Evolutionary conservation across 2,797 vertebrate species (phyloP), one percentile per base, ranked within the genome.

Genomic region (Mus caroli): DNA sequence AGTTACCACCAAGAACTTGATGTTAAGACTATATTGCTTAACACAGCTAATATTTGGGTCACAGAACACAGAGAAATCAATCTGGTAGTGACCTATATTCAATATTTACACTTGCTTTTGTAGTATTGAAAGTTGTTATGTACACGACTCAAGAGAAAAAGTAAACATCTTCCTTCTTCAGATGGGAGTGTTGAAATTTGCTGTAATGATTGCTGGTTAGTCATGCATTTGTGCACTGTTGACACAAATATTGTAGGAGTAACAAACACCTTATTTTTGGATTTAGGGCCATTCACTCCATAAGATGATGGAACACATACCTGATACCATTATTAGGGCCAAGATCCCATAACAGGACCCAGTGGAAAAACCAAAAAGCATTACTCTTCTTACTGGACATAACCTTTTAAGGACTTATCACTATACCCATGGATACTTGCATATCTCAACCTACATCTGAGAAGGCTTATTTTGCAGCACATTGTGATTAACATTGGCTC

Each of bases 101-200:
- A 19, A 1, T 28, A 10, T 60, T 24, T 8, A 43, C 20, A 11
- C 8, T 62, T 17, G 0, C 26, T 12, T 43, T 58, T 7, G 22
- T 80, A 37, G 6, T 37, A 58, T 1, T 80, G 22, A 83, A 60
- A 62, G 6, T 43, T 60, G 4, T 11, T 62, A 46, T 31, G 9
- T 15, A 62, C 43, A 24, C 56, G 43, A 43, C 79, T 17, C 22
- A 28, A 83, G 13, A n/a, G 22, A 13, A 17, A 28, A 60, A n/a
- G 22, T 43, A 43, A 46, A 46, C 73, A 58, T 28, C 22, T 28
- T 10, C 37, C 14, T 28, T 19, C 11, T 7, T 83, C 24, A 60
- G 14, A 15, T 4, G 9, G 0, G 4, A 31, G 1, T 17, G 7
- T 9, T 43, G 15, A 28, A 31, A 20, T 17, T 43, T 62, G 8